Percentiles rank a stretch among this genome's conserved stretches.
phyloP scores from a whole-genome alignment of 2,888 invertebrate species.

The Yponomeuta malinellus region DNA sequence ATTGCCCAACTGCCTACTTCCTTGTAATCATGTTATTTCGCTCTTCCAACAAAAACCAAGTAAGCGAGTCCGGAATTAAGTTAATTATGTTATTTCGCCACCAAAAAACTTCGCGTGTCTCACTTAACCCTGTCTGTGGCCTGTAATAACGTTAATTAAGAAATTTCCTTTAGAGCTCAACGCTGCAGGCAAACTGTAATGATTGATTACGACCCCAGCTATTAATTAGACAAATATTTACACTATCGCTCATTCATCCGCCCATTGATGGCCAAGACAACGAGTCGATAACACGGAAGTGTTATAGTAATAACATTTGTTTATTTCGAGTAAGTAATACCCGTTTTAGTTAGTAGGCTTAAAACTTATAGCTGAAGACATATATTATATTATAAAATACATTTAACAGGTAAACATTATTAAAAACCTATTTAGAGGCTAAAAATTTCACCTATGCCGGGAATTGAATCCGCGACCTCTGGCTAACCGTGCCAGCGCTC shows the following conservation, averaged over 20 bases:
- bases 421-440: no score
- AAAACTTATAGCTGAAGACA: no score
- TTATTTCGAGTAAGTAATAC: no score
- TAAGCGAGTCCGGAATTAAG: neutral
- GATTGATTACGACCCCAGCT: slow-evolving; percentile 46
- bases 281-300: slow-evolving; percentile 24
- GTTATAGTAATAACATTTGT: slow-evolving; percentile 12
- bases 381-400: no score
- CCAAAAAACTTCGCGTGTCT: neutral
- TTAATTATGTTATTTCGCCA: neutral
- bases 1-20: no score
- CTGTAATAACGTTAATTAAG: slow-evolving; percentile 10
- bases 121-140: neutral
- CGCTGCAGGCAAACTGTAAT: slow-evolving; percentile 41
- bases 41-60: neutral
- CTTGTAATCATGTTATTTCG: neutral
- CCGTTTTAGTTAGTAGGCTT: no score
- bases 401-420: no score
- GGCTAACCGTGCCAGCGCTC: no score
- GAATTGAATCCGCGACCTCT: no score
- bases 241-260: slow-evolving; percentile 32
- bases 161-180: neutral
- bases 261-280: slow-evolving; percentile 26
- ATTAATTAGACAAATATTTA: slow-evolving; percentile 57
- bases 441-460: no score